A percentile compares a stretch with the other conserved stretches of the same genome.
Evolutionary conservation across 2,113 vertebrate genomes (phyloP).

Genomic region (Callipepla californica): DNA sequence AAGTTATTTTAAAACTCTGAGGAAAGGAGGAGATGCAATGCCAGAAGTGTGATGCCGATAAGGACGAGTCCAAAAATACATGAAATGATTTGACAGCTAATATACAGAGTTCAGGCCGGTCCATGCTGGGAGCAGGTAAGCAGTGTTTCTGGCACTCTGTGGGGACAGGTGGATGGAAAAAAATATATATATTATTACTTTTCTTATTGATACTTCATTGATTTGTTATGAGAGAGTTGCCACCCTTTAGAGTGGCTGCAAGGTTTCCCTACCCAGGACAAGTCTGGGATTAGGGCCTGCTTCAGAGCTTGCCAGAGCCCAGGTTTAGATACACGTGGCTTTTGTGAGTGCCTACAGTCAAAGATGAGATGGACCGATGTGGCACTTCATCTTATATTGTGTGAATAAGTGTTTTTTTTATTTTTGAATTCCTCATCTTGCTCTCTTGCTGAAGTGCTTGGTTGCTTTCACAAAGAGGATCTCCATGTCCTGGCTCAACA

Average conservation of each 20-base stretch:
- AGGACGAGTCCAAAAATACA: too few species aligned
- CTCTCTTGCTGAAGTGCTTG: neutral
- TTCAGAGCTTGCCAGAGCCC: neutral
- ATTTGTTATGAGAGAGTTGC: neutral
- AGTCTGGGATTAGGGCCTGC: neutral
- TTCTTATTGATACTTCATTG: too few species aligned
- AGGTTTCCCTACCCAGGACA: neutral
- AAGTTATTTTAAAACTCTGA: neutral
- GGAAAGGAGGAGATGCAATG: neutral
- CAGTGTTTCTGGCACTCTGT: neutral
- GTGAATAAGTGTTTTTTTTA: neutral
- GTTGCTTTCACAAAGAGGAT: neutral
- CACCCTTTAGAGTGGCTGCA: neutral
- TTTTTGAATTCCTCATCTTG: neutral
- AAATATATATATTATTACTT: too few species aligned
- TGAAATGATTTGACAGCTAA: neutral
- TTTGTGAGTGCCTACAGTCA: neutral
- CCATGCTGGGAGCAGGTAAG: neutral
- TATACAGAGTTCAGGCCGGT: neutral
- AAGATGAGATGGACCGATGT: neutral
- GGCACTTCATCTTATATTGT: neutral
- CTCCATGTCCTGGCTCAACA: neutral
- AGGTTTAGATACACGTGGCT: neutral
- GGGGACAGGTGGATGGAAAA: neutral
- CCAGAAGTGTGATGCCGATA: neutral